These are phyloP conservation scores for Pteropus alecto DNA, from an alignment of 2,113 vertebrate species.

Conservation along the genomic window DNA sequence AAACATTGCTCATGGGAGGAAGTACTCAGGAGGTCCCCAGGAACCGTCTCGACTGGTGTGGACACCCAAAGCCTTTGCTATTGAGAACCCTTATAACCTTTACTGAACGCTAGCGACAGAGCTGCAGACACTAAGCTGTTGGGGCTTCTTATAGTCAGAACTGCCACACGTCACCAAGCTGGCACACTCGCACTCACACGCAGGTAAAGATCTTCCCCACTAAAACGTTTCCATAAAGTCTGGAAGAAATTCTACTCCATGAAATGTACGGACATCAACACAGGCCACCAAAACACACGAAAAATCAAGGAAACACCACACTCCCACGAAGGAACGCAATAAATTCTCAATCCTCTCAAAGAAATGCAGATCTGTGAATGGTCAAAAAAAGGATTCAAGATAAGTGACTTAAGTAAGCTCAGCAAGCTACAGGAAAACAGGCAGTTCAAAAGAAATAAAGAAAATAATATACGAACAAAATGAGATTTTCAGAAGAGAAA, in stretches of 20 bases:
- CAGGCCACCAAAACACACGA: not conserved
- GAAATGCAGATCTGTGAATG: not conserved
- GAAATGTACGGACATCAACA: not conserved
- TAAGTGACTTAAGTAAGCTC: not conserved
- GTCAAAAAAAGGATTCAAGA: not conserved
- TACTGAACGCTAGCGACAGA: not conserved
- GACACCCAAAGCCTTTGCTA: not conserved
- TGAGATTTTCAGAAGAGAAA: not conserved
- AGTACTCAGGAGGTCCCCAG: not conserved
- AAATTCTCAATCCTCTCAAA: not conserved
- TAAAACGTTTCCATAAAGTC: not conserved
- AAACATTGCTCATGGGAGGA: not conserved
- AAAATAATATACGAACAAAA: not conserved
- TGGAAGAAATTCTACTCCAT: not conserved
- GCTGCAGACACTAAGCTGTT: not conserved
- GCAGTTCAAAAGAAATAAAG: not conserved
- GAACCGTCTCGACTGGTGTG: not conserved
- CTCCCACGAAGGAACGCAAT: not conserved
- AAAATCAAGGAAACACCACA: not conserved
- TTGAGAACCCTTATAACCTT: not conserved
- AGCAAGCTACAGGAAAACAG: not conserved
- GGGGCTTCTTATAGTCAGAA: not conserved
- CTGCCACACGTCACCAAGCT: not conserved
- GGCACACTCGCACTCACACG: not conserved
- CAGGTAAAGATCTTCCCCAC: not conserved